A percentile compares a stretch with the other conserved stretches of the same genome.
phyloP scores from a whole-genome alignment of 1,140 invertebrate genomes.

The Contarinia nasturtii region DNA sequence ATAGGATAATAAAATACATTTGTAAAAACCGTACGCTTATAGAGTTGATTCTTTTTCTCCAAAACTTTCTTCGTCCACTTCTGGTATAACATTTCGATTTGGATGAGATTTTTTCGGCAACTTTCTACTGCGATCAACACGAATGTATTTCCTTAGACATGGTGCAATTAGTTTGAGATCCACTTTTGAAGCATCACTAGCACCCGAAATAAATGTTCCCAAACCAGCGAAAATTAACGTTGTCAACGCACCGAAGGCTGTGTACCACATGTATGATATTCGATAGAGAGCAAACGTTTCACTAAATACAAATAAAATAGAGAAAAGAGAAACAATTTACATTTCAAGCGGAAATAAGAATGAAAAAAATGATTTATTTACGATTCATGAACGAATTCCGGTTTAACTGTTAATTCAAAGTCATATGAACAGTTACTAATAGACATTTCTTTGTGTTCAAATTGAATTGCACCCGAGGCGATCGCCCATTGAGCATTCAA shows the following conservation, averaged over 20 bases:
- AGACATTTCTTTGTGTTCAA: conserved; percentile 40
- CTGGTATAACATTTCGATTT: no score
- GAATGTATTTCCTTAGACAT: conserved; percentile 13
- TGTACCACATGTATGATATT: conserved; percentile 52
- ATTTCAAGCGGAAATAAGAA: neutral
- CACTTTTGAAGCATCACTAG: conserved; percentile 14
- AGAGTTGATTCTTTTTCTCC: no score
- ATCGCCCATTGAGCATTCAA: conserved; percentile 59
- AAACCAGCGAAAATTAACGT: conserved; percentile 28
- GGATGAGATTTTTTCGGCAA: no score
- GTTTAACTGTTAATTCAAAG: conserved; percentile 11
- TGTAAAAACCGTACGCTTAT: no score
- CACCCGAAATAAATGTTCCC: conserved; percentile 24
- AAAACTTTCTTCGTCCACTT: no score
- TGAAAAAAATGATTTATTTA: neutral
- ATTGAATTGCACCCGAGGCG: conserved; percentile 32
- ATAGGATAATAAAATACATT: no score
- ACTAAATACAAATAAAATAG: conserved; percentile 13
- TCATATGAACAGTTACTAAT: conserved; percentile 49
- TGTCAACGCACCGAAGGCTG: conserved; percentile 31
- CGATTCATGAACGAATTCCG: neutral
- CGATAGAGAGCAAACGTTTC: conserved; percentile 35
- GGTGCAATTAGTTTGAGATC: conserved; percentile 15
- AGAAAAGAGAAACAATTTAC: neutral
- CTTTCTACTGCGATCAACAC: neutral